Evolutionary conservation across 2,113 vertebrate genomes (phyloP), one percentile per base, ranked within the genome.

Genomic region (Daphoenositta chrysoptera): DNA sequence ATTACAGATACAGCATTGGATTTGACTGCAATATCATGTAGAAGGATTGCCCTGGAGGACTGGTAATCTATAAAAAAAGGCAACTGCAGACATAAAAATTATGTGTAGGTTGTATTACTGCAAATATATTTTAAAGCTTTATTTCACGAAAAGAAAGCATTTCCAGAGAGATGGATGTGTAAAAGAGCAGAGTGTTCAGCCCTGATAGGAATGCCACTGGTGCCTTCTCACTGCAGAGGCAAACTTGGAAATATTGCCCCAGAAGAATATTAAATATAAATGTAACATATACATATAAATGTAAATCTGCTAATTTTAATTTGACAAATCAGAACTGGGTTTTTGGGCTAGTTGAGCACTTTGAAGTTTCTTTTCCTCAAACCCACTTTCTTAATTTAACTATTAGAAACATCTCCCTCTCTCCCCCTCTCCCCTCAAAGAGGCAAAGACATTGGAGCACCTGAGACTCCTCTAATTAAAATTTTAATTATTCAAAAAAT

Each of bases 91-190:
- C 60, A 78, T 86, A 95, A 93, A 96, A 88, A 63, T 75, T 44
- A 86, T 81, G 60, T 2, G 14, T 83, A 82, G n/a, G 72, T 82
- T 92, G 61, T 87, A 84, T 53, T 89, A 79, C 37, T 64, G n/a
- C 64, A 95, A 96, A 90, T 90, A 76, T 68, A 78, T 87, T 92
- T 97, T 92, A 88, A 92, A 68, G 37, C 31, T 86, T 84, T 81
- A 64, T 68, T 93, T 94, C 57, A 56, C 26, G 14, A 58, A 51
- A 68, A 64, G 56, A 78, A 81, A 92, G 66, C 31, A 44, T 45
- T 83, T 93, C 48, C 70, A 45, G 85, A 63, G 83, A 81, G 50
- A 80, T 68, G 19, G 79, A 71, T 86, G 37, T 39, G 78, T 70
- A 86, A 70, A 70, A 90, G 17, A 84, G 2, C 14, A 69, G 39